These are phyloP conservation scores for Chrysogorgia sp. DNA, from an alignment of 92 coral and sea anemone genomes.

Conservation along the genomic window DNA sequence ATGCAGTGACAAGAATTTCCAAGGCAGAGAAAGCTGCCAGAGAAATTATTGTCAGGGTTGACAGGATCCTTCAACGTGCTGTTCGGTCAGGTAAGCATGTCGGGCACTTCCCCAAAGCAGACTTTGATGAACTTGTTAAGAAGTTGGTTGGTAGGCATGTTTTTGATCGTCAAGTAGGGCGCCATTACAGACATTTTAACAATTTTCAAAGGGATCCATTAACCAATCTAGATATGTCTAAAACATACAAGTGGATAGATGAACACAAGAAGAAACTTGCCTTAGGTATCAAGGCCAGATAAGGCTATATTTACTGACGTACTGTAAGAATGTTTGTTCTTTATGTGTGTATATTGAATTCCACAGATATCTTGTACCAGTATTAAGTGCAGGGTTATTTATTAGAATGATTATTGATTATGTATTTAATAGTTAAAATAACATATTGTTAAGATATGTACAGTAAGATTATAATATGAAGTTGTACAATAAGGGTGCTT, in stretches of 20 bases:
- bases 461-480: too few species aligned
- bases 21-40: constrained; percentile 52
- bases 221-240: constrained; percentile 21
- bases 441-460: too few species aligned
- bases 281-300: constrained; percentile 46
- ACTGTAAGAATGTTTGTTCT: neutral
- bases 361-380: neutral
- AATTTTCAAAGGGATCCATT: constrained; percentile 50
- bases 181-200: constrained; percentile 41
- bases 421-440: too few species aligned
- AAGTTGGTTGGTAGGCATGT: constrained; percentile 15
- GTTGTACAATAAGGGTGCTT: too few species aligned
- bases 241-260: constrained; percentile 45
- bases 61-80: constrained; percentile 40
- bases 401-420: too few species aligned
- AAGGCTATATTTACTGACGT: neutral
- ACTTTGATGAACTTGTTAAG: constrained; percentile 41
- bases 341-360: neutral
- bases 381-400: too few species aligned
- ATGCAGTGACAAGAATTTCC: constrained; percentile 51
- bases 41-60: constrained; percentile 32
- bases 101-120: constrained; percentile 9
- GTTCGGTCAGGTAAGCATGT: constrained; percentile 45
- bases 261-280: constrained; percentile 48
- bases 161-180: constrained; percentile 36